phyloP scores from a whole-genome alignment of 2,888 invertebrate genomes.

The Rhynchonema sp. region DNA sequence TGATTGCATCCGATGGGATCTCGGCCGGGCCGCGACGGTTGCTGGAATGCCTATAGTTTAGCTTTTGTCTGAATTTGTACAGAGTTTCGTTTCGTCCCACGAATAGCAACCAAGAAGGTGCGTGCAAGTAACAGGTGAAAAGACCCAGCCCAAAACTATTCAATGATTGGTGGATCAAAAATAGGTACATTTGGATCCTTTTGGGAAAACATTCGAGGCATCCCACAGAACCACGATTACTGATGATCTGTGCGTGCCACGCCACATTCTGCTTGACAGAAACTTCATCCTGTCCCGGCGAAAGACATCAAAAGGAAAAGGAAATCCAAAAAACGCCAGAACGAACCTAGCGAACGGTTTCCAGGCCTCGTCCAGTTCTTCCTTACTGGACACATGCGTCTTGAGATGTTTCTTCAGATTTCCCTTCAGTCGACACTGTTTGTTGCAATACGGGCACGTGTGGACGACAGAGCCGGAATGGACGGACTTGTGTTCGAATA shows the following conservation, averaged over 20 bases:
- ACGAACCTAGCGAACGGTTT: constrained; percentile 19
- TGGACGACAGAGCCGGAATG: constrained; percentile 18
- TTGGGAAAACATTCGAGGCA: too few species aligned
- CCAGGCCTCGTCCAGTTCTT: constrained; percentile 27
- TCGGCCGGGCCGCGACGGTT: constrained; percentile 24
- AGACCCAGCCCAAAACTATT: too few species aligned
- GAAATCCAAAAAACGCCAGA: neutral
- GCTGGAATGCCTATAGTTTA: constrained; percentile 12
- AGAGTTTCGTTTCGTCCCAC: too few species aligned
- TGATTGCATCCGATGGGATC: constrained; percentile 24
- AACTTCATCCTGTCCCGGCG: too few species aligned
- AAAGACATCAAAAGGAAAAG: neutral
- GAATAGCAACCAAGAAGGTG: too few species aligned
- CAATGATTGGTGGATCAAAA: too few species aligned
- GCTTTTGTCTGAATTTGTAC: too few species aligned
- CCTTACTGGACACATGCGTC: constrained; percentile 25
- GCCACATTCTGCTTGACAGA: too few species aligned
- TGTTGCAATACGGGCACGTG: constrained; percentile 20
- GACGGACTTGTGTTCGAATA: constrained; percentile 27
- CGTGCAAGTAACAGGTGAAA: too few species aligned
- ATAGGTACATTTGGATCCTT: too few species aligned
- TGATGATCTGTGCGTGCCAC: too few species aligned
- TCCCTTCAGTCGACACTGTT: constrained; percentile 25
- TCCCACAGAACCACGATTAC: too few species aligned
- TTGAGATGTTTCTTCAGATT: constrained; percentile 27